Base-by-base conservation (phyloP, 2,113 vertebrate species). In the Pteropus alecto region DNA sequence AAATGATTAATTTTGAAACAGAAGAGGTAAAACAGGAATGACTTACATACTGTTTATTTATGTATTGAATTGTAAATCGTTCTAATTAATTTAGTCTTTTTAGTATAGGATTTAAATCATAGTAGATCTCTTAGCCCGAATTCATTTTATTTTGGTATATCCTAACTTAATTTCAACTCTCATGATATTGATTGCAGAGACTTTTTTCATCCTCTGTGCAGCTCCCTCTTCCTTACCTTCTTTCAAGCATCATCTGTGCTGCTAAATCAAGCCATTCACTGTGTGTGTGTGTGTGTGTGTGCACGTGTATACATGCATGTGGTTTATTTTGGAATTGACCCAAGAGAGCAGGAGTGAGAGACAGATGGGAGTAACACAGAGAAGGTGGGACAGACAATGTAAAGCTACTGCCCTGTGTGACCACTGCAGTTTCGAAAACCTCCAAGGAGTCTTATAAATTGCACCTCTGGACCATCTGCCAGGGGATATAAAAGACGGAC, bases 291-390 rank as follows among this genome's bases (percentile, higher is more conserved):
- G 15, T 22, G 56, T 2, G n/a, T 14, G 5, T 7, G 48, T 4
- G 12, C 7, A 0, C 2, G 18, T 0, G 7, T 6, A 19, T 2
- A 12, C 15, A 7, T 51, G 51, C 7, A 6, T 21, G 41, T 6
- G 46, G 48, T 67, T 77, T 30, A 33, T 46, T 5, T 54, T 26
- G 38, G 24, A 81, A 67, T 18, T 68, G 58, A 63, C 48, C 30
- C 51, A 30, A 60, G 83, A 24, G n/a, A 87, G 68, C 51, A 28
- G 35, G 8, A 41, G 22, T 46, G 38, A 83, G 90, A 90, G 38
- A 14, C 16, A 19, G 28, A 51, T 9, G 24, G 48, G 30, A 76
- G 48, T 12, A 76, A 16, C n/a, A 33, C 3, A 26, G 24, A 51
- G 22, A n/a, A 71, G 70, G 46, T 13, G n/a, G 5, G 2, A 43